Percentiles rank a stretch among this genome's conserved stretches.
Evolutionary conservation across 2,888 invertebrate genomes (phyloP).

Genomic region (Cheilosia scutellata): DNA sequence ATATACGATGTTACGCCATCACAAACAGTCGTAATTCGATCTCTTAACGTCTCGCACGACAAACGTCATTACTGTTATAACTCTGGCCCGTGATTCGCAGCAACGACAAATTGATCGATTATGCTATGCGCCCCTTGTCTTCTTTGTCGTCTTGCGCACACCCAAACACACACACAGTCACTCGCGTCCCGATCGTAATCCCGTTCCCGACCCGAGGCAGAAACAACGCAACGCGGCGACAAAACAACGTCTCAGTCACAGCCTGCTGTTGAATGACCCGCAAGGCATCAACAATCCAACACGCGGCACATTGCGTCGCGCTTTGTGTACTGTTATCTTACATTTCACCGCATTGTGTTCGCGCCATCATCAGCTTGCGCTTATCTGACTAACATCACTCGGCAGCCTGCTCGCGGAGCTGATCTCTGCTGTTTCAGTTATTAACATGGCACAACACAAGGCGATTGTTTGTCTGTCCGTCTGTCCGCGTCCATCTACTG

Average conservation of each 20-base stretch:
- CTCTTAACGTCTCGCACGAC: conserved; percentile 47
- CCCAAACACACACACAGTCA: background rate
- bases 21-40: conserved; percentile 51
- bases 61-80: conserved; percentile 68
- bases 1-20: background rate
- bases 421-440: conserved; percentile 54
- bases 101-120: conserved; percentile 73
- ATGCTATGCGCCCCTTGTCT: conserved; percentile 20
- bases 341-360: conserved; percentile 70
- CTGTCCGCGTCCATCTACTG: conserved; percentile 55
- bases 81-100: conserved; percentile 48
- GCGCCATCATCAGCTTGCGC: conserved; percentile 62
- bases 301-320: conserved; percentile 57
- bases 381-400: conserved; percentile 66
- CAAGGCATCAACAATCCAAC: conserved; percentile 56
- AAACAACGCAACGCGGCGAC: conserved; percentile 20
- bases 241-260: conserved; percentile 23
- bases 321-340: conserved; percentile 71
- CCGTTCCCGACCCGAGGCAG: background rate
- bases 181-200: background rate
- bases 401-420: conserved; percentile 26
- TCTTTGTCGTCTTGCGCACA: conserved; percentile 29
- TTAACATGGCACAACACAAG: conserved; percentile 64
- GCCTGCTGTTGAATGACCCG: conserved; percentile 48
- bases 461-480: conserved; percentile 60